These are phyloP conservation scores for Coelopa pilipes DNA, from an alignment of 2,888 invertebrate species.

Conservation along the genomic window DNA sequence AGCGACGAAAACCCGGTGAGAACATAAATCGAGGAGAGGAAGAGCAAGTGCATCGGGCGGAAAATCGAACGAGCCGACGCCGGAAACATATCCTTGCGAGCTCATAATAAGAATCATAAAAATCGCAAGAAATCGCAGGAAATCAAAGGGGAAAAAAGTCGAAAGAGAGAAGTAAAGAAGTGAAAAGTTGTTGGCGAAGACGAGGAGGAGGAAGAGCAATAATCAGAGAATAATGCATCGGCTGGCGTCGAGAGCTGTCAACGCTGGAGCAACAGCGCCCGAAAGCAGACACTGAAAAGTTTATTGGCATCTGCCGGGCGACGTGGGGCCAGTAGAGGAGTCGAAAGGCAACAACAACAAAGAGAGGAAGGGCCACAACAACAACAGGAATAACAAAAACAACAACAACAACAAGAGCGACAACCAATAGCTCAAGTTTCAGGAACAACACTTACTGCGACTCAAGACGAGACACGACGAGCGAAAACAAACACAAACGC, in stretches of 20 bases:
- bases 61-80: too few relatives aligned
- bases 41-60: too few relatives aligned
- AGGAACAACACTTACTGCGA: conserved; percentile 16
- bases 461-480: neutral
- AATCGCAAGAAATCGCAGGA: neutral
- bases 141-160: neutral
- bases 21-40: too few relatives aligned
- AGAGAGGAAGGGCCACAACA: conserved; percentile 17
- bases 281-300: conserved; percentile 36
- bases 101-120: neutral
- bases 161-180: neutral
- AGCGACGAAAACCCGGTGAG: too few relatives aligned
- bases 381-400: conserved; percentile 24
- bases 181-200: neutral
- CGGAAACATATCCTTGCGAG: neutral
- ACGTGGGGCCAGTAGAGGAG: neutral
- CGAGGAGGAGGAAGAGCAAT: neutral
- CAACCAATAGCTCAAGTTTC: conserved; percentile 26
- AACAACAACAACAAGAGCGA: conserved; percentile 3
- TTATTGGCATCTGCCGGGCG: conserved; percentile 31
- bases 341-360: conserved; percentile 17
- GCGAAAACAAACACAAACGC: too few relatives aligned
- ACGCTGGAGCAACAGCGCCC: conserved; percentile 27
- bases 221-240: conserved; percentile 1
- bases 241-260: conserved; percentile 6